These are phyloP conservation scores for Lypha dubia DNA, from an alignment of 2,888 invertebrate species.

Conservation along the genomic window DNA sequence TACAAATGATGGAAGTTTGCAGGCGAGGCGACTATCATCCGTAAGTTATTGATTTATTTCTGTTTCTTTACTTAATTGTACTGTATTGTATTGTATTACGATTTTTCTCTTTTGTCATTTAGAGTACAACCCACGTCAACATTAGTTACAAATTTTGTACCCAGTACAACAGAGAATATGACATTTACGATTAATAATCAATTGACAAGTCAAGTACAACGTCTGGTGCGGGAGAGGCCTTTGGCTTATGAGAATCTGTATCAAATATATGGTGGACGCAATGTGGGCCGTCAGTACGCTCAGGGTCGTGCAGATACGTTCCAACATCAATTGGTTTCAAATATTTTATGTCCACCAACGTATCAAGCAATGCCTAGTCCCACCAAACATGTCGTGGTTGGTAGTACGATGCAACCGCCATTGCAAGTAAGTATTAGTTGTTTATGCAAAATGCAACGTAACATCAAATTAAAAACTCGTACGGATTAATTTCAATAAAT, in stretches of 20 bases:
- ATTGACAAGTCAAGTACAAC: conserved; percentile 89
- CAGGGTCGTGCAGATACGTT: conserved; percentile 91
- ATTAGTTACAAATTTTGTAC: conserved; percentile 90
- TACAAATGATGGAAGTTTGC: conserved; percentile 97
- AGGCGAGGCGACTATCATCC: conserved; percentile 84
- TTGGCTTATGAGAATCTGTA: conserved; percentile 90
- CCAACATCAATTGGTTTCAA: conserved; percentile 96
- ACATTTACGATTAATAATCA: conserved; percentile 98
- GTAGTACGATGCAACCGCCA: conserved; percentile 84
- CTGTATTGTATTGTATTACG: too few relatives aligned
- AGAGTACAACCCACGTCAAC: conserved; percentile 85
- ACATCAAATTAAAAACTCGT: conserved; percentile 9
- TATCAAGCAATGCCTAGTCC: conserved; percentile 92
- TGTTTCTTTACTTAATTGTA: neutral
- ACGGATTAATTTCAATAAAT: conserved; percentile 28
- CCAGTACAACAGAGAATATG: conserved; percentile 91
- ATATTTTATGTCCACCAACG: conserved; percentile 94
- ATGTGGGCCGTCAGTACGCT: conserved; percentile 88
- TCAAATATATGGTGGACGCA: conserved; percentile 87
- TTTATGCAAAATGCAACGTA: conserved; percentile 34
- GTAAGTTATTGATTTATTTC: conserved; percentile 75
- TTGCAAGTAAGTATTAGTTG: conserved; percentile 80
- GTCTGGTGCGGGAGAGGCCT: conserved; percentile 88
- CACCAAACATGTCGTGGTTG: conserved; percentile 85
- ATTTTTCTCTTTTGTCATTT: conserved; percentile 31